Evolutionary conservation across 2,888 invertebrate species (phyloP), one percentile per base, ranked within the genome.

Genomic region (Lepidochitona cinerea): DNA sequence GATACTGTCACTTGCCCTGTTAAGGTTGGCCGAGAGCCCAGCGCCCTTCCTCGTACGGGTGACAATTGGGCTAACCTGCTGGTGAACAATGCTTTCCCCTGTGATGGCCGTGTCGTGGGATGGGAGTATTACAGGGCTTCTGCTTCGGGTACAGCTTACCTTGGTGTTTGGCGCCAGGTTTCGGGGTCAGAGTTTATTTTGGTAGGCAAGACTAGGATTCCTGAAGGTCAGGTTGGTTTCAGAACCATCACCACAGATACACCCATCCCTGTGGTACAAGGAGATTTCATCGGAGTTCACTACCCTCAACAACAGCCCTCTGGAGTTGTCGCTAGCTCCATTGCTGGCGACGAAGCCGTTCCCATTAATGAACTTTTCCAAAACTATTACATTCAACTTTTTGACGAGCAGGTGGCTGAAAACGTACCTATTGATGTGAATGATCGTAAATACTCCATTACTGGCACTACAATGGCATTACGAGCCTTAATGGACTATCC

Each of bases 251-350:
- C 71, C 1, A 71, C 85, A 2, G 68, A 72, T 1, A 54, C 41
- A 5, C 87, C 85, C 7, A 79, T 88, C 33, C 59, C 75, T 0
- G 89, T 87, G 0, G 75, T 81, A 7, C 78, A 81, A 23, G 88
- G 88, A n/a, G 88, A 89, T 70, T 87, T 88, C 72, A 83, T 89
- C 37, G 89, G 89, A 32, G 77, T 89, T 5, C 89, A 88, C 73
- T 86, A 89, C 73, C 80, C 84, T 0, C 71, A 79, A 35, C 69
- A 26, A 7, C 76, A 83, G 0, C 74, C 75, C 3, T 80, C 79
- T n/a, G 87, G 87, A 29, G 84, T 87, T 5, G 80, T 89, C n/a
- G 84, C 84, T 3, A 82, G 81, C 64, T 80, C 87, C 6, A 82
- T 77, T 1, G 66, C 75, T 5, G 81, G 74, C 6, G 82, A 80